These are phyloP conservation scores for Zosterops borbonicus DNA, from an alignment of 2,113 vertebrate species.

Conservation along the genomic window DNA sequence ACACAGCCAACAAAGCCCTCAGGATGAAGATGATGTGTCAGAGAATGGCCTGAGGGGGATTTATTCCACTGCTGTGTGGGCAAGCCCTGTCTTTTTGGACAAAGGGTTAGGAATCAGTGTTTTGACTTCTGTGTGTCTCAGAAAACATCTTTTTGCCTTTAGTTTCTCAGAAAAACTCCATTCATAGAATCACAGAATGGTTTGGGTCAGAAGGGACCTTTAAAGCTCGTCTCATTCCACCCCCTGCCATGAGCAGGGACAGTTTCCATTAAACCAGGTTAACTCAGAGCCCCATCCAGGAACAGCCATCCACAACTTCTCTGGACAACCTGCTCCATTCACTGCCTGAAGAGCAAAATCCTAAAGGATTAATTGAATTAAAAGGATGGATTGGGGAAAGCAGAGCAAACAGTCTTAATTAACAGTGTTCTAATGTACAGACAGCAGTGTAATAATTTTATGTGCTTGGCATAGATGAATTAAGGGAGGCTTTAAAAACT, in stretches of 20 bases:
- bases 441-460: background rate
- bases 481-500: background rate
- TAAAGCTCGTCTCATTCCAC: background rate
- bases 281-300: background rate
- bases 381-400: background rate
- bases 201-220: background rate
- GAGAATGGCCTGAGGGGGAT: background rate
- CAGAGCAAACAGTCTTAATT: background rate
- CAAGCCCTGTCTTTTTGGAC: background rate
- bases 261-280: too few relatives aligned
- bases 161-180: background rate
- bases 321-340: background rate
- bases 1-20: background rate
- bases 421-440: background rate
- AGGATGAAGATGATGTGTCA: background rate
- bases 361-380: conserved; percentile 1
- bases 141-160: background rate
- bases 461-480: background rate
- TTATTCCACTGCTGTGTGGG: background rate
- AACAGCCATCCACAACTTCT: background rate
- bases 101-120: background rate
- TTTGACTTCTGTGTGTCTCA: background rate
- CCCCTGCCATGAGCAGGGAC: background rate
- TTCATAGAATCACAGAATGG: background rate
- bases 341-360: background rate